A percentile compares a stretch with the other conserved stretches of the same genome.
These are phyloP conservation scores for Micrasema minimum DNA, from an alignment of 1,140 invertebrate species.

Conservation along the genomic window DNA sequence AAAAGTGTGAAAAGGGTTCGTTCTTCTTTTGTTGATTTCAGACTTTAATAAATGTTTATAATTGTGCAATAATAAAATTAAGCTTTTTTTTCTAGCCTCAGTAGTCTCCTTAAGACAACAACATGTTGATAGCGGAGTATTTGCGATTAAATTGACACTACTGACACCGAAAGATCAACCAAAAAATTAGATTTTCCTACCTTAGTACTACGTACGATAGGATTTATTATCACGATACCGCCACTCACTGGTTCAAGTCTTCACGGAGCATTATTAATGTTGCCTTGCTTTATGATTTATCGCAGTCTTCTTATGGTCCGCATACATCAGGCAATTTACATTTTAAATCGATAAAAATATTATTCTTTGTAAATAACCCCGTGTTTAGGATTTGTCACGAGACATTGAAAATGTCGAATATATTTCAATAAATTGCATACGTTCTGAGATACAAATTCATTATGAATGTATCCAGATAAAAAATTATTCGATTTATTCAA, in stretches of 20 bases:
- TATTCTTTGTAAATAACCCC: constrained; percentile 23
- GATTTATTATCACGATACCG: background rate
- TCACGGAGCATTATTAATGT: constrained; percentile 46
- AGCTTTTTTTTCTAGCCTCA: too few relatives aligned
- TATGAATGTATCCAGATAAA: background rate
- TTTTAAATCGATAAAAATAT: constrained; percentile 47
- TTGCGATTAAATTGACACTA: too few relatives aligned
- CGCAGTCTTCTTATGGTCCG: constrained; percentile 37
- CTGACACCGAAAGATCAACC: too few relatives aligned
- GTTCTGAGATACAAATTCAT: background rate
- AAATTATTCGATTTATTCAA: background rate
- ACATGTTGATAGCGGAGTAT: too few relatives aligned
- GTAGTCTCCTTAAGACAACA: too few relatives aligned
- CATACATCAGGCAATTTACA: constrained; percentile 42
- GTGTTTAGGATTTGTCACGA: constrained; percentile 34
- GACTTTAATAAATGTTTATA: too few relatives aligned
- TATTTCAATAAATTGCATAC: constrained; percentile 29
- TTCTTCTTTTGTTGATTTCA: too few relatives aligned
- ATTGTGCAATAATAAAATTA: too few relatives aligned
- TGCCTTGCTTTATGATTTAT: constrained; percentile 48
- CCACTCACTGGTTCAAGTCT: background rate
- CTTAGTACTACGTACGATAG: too few relatives aligned
- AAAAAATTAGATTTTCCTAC: too few relatives aligned
- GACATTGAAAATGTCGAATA: constrained; percentile 28
- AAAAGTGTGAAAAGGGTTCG: too few relatives aligned